Percentiles rank a stretch among this genome's conserved stretches.
Evolutionary conservation across 2,888 invertebrate genomes (phyloP).

Genomic region (Sipunculus nudus): DNA sequence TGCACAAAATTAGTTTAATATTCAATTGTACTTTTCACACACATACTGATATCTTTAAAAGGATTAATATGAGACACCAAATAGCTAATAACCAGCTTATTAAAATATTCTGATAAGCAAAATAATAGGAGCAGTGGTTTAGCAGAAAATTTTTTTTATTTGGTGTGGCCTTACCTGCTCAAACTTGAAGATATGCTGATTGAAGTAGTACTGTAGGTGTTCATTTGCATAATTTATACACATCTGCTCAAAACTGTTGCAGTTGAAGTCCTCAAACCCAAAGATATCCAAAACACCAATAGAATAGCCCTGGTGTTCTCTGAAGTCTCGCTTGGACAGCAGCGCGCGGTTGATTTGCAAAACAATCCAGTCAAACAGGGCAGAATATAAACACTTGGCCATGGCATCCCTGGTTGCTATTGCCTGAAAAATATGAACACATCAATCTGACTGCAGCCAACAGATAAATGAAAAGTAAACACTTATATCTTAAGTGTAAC

Average conservation of each 20-base stretch:
- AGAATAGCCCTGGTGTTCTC: conserved; percentile 89
- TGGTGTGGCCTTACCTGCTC: conserved; percentile 71
- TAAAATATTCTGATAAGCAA: too few relatives aligned
- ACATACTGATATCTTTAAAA: too few relatives aligned
- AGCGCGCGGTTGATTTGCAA: conserved; percentile 94
- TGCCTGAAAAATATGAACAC: conserved; percentile 47
- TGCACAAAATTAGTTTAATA: too few relatives aligned
- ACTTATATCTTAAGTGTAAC: too few relatives aligned
- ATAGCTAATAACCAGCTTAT: too few relatives aligned
- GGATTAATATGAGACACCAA: too few relatives aligned
- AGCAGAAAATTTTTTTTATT: too few relatives aligned
- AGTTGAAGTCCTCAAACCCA: conserved; percentile 93
- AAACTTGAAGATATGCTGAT: conserved; percentile 97
- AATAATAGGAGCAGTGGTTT: too few relatives aligned
- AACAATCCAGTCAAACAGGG: conserved; percentile 97
- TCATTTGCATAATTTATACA: conserved; percentile 99
- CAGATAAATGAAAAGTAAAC: too few relatives aligned
- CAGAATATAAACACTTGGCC: conserved; percentile 96
- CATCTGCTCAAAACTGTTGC: conserved; percentile 89
- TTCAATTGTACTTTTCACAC: too few relatives aligned
- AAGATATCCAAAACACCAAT: conserved; percentile 96
- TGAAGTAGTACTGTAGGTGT: conserved; percentile 96
- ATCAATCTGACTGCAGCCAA: not conserved
- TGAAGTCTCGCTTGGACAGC: conserved; percentile 84
- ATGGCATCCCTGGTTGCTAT: conserved; percentile 83